These are phyloP conservation scores for Clarias batrachus DNA, from an alignment of 2,113 vertebrate species.

Conservation along the genomic window DNA sequence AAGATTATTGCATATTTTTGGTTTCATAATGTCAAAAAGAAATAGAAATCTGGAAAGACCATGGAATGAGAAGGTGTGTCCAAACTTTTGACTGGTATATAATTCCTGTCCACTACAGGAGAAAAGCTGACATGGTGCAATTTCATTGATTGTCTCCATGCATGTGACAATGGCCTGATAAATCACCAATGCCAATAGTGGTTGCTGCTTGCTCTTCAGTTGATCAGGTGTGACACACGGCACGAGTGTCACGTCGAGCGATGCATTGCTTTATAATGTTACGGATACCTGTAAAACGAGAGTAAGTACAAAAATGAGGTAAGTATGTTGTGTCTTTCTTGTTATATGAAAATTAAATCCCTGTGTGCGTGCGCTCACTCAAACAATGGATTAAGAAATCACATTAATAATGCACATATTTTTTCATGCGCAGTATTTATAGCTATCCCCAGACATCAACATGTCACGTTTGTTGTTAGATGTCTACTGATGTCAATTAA, in stretches of 20 bases:
- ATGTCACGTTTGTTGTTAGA: slow-evolving; percentile 82
- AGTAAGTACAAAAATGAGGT: neutral
- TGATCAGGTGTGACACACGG: slow-evolving; percentile 35
- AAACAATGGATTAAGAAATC: slow-evolving; percentile 73
- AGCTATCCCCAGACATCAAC: slow-evolving; percentile 78
- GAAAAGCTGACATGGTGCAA: slow-evolving; percentile 40
- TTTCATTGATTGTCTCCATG: slow-evolving; percentile 40
- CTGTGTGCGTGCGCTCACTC: slow-evolving; percentile 64
- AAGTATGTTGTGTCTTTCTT: slow-evolving; percentile 26
- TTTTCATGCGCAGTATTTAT: slow-evolving; percentile 75
- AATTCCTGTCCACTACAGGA: slow-evolving; percentile 59
- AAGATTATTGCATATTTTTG: too few relatives aligned
- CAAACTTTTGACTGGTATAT: slow-evolving; percentile 55
- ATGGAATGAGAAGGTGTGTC: too few relatives aligned
- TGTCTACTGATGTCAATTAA: slow-evolving; percentile 82
- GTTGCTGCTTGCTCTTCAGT: slow-evolving; percentile 32
- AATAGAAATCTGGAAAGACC: too few relatives aligned
- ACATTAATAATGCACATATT: slow-evolving; percentile 80
- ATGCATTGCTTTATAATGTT: neutral
- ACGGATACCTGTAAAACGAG: neutral
- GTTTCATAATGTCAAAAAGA: too few relatives aligned
- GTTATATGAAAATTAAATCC: slow-evolving; percentile 53
- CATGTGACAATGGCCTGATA: slow-evolving; percentile 46
- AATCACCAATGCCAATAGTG: slow-evolving; percentile 46
- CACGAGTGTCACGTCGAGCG: neutral